Percentiles rank a stretch among this genome's conserved stretches.
Conservation (phyloP, 2,888 invertebrate species). For the Metallyticus violacea region DNA sequence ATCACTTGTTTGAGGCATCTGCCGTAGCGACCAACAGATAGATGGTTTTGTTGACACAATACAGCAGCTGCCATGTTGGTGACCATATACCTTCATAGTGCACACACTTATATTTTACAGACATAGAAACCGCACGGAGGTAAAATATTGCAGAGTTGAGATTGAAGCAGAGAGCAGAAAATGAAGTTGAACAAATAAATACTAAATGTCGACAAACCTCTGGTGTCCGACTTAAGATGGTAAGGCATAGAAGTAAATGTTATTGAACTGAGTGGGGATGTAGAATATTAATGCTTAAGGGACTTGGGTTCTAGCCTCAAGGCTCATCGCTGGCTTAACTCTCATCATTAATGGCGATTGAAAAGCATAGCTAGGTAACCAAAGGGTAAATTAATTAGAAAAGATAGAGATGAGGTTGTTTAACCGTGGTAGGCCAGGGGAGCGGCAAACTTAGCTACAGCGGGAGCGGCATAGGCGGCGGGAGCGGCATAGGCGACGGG, state of each 20-base stretch:
- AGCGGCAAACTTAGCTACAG: constrained; percentile 40
- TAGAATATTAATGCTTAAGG: neutral
- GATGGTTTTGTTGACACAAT: neutral
- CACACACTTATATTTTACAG: neutral
- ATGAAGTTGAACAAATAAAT: neutral
- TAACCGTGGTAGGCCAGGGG: constrained; percentile 12
- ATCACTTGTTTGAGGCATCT: neutral
- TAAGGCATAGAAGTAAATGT: neutral
- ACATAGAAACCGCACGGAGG: neutral
- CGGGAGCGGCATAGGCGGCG: constrained; percentile 41
- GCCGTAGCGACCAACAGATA: neutral
- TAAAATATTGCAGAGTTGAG: neutral
- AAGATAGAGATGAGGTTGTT: neutral
- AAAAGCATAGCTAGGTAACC: neutral
- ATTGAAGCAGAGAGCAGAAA: neutral
- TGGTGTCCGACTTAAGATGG: neutral
- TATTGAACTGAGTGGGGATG: neutral
- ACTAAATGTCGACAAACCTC: neutral
- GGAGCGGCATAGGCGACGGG: constrained; percentile 41
- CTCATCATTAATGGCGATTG: neutral
- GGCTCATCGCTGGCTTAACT: neutral
- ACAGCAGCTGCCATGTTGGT: neutral
- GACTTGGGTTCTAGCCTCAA: neutral
- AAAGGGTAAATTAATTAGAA: neutral
- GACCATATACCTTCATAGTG: neutral